Percentiles rank a stretch among this genome's conserved stretches.
Evolutionary conservation across 2,113 vertebrate genomes (phyloP).

Genomic region (Thomomys bottae): DNA sequence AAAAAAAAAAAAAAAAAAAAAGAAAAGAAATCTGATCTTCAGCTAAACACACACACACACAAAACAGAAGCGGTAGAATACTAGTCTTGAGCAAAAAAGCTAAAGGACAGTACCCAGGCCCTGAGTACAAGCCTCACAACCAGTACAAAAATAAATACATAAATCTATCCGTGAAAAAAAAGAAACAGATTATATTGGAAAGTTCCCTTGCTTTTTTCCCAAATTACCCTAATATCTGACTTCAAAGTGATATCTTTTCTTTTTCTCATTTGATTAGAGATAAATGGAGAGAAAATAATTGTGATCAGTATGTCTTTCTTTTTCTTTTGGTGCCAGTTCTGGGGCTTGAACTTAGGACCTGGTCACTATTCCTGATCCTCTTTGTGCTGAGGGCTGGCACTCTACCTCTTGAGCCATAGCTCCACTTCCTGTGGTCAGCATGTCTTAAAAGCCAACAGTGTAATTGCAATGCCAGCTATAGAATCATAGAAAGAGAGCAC

Average conservation of each 20-base stretch:
- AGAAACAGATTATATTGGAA: too few species aligned
- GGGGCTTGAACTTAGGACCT: too few species aligned
- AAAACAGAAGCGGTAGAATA: too few species aligned
- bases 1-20: too few species aligned
- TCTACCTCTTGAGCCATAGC: too few species aligned
- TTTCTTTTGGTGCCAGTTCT: too few species aligned
- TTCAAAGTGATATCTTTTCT: conserved; percentile 10
- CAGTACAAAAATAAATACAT: neutral
- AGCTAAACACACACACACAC: too few species aligned
- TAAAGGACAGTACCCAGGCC: too few species aligned
- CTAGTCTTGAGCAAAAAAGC: too few species aligned
- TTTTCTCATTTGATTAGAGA: conserved; percentile 18
- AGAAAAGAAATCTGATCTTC: too few species aligned
- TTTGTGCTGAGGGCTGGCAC: too few species aligned
- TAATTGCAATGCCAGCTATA: neutral
- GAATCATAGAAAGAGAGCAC: conserved; percentile 36
- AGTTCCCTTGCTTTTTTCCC: neutral
- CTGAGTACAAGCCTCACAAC: neutral
- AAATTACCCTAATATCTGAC: neutral
- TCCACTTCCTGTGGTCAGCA: neutral
- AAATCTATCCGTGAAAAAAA: neutral
- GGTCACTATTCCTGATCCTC: too few species aligned
- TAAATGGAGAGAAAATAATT: conserved; percentile 27
- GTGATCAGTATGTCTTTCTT: neutral
- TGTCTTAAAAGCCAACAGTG: neutral